Evolutionary conservation across 2,888 invertebrate genomes (phyloP).

Genomic region (Ornithoptera alexandrae): DNA sequence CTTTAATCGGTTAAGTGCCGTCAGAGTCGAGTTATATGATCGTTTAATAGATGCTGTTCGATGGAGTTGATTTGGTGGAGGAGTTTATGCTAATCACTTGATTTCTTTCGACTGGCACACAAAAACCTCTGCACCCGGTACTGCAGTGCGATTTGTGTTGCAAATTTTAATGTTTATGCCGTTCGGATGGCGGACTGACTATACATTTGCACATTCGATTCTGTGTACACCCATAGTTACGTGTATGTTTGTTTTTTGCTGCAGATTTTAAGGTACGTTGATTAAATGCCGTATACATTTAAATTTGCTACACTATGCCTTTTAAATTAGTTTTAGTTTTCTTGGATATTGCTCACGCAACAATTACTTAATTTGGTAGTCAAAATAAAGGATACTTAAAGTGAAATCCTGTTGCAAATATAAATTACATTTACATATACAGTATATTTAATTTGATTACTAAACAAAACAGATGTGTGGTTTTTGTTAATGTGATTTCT

Average conservation of each 20-base stretch:
- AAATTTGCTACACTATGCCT: no score
- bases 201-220: slow-evolving; percentile 18
- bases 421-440: no score
- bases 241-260: slow-evolving; percentile 8
- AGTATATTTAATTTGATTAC: no score
- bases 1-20: slow-evolving; percentile 69
- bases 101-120: slow-evolving; percentile 73
- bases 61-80: slow-evolving; percentile 53
- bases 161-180: slow-evolving; percentile 57
- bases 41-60: slow-evolving; percentile 42
- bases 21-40: slow-evolving; percentile 48
- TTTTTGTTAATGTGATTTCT: slow-evolving; percentile 49
- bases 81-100: slow-evolving; percentile 72
- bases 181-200: slow-evolving; percentile 15
- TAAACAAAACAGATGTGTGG: no score
- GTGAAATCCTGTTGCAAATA: no score
- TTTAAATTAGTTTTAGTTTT: no score
- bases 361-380: no score
- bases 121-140: slow-evolving; percentile 78
- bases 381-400: no score
- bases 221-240: not conserved
- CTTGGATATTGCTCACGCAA: no score
- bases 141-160: slow-evolving; percentile 80
- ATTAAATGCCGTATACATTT: no score
- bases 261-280: slow-evolving; percentile 30